Percentiles rank a stretch among this genome's conserved stretches.
Evolutionary conservation across 2,888 invertebrate genomes (phyloP).

Genomic region (Axea sp.): DNA sequence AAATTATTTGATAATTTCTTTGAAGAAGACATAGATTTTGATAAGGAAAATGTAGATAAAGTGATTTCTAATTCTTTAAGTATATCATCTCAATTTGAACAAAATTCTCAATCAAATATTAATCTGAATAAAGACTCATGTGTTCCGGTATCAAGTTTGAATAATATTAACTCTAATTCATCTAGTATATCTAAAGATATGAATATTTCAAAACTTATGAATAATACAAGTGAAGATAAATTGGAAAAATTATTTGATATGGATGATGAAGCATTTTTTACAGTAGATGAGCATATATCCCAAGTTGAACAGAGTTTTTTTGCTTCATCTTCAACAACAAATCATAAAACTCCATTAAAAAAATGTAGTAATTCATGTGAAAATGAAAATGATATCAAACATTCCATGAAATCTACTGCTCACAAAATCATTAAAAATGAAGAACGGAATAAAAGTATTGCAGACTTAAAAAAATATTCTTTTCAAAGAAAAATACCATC

Average conservation of each 20-base stretch:
- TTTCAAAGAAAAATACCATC: conserved; percentile 30
- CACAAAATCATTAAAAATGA: too few relatives aligned
- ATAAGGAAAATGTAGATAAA: conserved; percentile 32
- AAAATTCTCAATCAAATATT: too few relatives aligned
- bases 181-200: too few relatives aligned
- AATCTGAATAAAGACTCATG: too few relatives aligned
- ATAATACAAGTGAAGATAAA: not conserved
- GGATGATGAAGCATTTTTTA: conserved; percentile 39
- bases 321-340: not conserved
- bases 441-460: not conserved
- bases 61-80: too few relatives aligned
- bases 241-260: conserved; percentile 19
- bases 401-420: too few relatives aligned
- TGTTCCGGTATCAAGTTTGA: not conserved
- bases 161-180: not conserved
- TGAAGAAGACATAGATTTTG: conserved; percentile 5
- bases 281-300: conserved; percentile 32
- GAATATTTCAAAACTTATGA: too few relatives aligned
- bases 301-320: conserved; percentile 43
- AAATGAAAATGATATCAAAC: not conserved
- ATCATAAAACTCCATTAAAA: conserved; percentile 3
- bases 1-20: conserved; percentile 32
- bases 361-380: not conserved
- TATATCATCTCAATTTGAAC: too few relatives aligned
- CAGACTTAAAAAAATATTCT: conserved; percentile 9